phyloP scores from a whole-genome alignment of 2,797 vertebrate genomes.

The Adrianichthys oophorus region DNA sequence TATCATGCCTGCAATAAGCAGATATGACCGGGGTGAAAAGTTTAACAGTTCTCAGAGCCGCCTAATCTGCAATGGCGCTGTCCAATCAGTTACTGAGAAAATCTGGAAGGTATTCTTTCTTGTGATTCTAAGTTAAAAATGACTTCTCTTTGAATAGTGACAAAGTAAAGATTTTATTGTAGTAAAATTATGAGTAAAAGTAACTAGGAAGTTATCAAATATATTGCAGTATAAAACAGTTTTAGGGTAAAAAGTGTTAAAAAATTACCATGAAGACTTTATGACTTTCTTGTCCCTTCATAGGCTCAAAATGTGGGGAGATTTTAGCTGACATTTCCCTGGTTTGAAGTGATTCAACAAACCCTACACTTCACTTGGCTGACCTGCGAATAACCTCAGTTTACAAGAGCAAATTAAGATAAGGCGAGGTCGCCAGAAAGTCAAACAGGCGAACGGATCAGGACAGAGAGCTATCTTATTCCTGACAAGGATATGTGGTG shows the following conservation, averaged over 20 bases:
- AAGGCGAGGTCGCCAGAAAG: conserved; percentile 58
- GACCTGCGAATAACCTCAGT: conserved; percentile 48
- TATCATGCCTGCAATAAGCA: conserved; percentile 49
- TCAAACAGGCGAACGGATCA: conserved; percentile 58
- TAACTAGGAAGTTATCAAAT: not conserved
- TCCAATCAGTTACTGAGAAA: conserved; percentile 25
- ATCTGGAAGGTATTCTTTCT: conserved; percentile 21
- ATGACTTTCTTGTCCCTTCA: not conserved
- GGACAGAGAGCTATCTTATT: conserved; percentile 54
- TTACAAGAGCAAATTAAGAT: conserved; percentile 70
- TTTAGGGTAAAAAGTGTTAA: not conserved
- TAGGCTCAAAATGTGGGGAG: not conserved
- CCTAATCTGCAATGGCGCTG: conserved; percentile 44
- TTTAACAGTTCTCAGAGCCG: conserved; percentile 41
- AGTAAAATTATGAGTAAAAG: not conserved
- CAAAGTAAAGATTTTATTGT: not conserved
- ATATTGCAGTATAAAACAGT: not conserved
- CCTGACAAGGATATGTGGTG: conserved; percentile 47
- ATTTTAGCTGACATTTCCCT: not conserved
- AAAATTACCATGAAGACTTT: not conserved
- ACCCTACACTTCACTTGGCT: conserved; percentile 17
- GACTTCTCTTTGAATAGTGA: not conserved
- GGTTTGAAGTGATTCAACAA: conserved; percentile 23
- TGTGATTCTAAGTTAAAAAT: conserved; percentile 43
- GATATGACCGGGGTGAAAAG: conserved; percentile 60